Percentiles rank a stretch among this genome's conserved stretches.
phyloP scores from a whole-genome alignment of 2,888 invertebrate genomes.

The Dorcus parallelipipedus region DNA sequence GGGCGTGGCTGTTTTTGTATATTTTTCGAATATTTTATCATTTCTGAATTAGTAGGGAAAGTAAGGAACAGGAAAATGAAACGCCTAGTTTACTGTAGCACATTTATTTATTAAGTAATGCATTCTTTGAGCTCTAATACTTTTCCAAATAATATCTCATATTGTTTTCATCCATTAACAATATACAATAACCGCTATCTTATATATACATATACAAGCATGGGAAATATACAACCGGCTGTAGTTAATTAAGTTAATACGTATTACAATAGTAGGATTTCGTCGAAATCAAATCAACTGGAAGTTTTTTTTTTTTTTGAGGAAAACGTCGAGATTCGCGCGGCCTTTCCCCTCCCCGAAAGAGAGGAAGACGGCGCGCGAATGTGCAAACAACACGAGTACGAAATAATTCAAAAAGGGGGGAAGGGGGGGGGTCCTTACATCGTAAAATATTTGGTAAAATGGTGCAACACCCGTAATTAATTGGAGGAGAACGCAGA shows the following conservation, averaged over 20 bases:
- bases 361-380: no score
- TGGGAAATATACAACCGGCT: conserved; percentile 18
- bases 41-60: no score
- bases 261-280: no score
- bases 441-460: conserved; percentile 16
- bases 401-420: conserved; percentile 7
- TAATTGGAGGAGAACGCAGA: conserved; percentile 5
- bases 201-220: conserved; percentile 23
- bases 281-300: no score
- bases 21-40: no score
- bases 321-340: no score
- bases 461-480: conserved; percentile 21
- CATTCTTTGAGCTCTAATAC: conserved; percentile 21
- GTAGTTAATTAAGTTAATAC: no score
- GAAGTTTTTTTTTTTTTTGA: no score
- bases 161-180: conserved; percentile 20
- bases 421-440: not conserved
- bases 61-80: not conserved
- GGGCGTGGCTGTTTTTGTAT: no score
- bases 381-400: no score
- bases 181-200: conserved; percentile 21
- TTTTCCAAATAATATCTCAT: conserved; percentile 20
- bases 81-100: conserved; percentile 14
- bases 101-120: conserved; percentile 20
- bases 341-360: no score